These are phyloP conservation scores for Enteromius afrohamiltoni DNA, from an alignment of 2,797 vertebrate genomes.

Conservation along the genomic window DNA sequence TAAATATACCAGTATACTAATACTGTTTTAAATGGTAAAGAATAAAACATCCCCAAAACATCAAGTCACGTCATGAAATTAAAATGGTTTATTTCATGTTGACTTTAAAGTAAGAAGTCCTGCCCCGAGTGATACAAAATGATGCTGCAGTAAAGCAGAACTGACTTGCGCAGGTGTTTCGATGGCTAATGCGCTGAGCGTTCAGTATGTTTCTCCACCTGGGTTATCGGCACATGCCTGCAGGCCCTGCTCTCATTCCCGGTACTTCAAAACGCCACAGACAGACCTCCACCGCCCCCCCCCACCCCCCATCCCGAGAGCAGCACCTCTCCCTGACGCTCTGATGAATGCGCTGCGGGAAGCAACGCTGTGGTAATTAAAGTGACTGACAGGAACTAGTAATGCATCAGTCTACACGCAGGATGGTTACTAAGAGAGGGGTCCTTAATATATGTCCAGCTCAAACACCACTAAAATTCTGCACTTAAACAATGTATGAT, in stretches of 20 bases:
- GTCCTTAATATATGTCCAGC: background rate
- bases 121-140: constrained; percentile 18
- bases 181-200: background rate
- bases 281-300: constrained; percentile 2
- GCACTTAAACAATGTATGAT: background rate
- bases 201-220: constrained; percentile 26
- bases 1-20: too few species aligned
- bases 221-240: constrained; percentile 25
- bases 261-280: constrained; percentile 10
- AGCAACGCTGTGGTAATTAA: constrained; percentile 50
- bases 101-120: constrained; percentile 5
- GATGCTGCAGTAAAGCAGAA: constrained; percentile 24
- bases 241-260: constrained; percentile 22
- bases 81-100: background rate
- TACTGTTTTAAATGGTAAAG: too few species aligned
- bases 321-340: constrained; percentile 6
- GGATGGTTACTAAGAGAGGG: constrained; percentile 32
- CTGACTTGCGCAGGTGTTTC: constrained; percentile 3
- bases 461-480: constrained; percentile 7
- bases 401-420: constrained; percentile 58
- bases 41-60: background rate
- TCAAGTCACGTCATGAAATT: background rate
- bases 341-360: constrained; percentile 43
- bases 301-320: background rate
- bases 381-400: constrained; percentile 47